Base-by-base conservation (phyloP, 2,888 invertebrate genomes). In the Heteromyza rotundicornis region DNA sequence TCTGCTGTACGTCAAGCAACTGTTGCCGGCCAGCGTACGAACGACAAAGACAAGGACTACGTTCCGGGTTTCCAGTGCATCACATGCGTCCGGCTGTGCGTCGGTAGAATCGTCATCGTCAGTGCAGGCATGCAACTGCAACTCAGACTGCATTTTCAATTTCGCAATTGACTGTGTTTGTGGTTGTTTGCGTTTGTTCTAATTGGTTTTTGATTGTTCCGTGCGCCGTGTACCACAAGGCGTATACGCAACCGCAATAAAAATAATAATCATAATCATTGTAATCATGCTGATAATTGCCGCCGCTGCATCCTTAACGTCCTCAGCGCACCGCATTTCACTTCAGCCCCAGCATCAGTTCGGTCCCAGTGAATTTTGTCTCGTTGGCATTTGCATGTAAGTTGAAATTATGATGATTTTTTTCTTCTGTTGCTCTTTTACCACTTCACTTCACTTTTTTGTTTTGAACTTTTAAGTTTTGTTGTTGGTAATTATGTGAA, bases 201-300 rank as follows among this genome's bases (percentile, higher is more conserved):
- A n/a, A 16, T 47, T 47, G 19, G n/a, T 47, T 47, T 47, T 47
- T 47, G 16, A 47, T 47, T 17, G n/a, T 47, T 47, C 32, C n/a
- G n/a, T n/a, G n/a, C n/a, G n/a, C n/a, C n/a, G n/a, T 32, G 32
- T 32, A 32, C 32, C 32, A 32, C 32, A 12, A 32, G 32, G 32
- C 32, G 32, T 32, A 32, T 32, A 32, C 32, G 32, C 32, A 32
- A 32, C 32, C 32, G 32, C 32, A 32, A 32, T 32, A 32, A 32
- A 5, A n/a, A n/a, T n/a, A 32, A 32, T 32, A 32, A 32, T 32
- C 32, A 32, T 32, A 32, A 32, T 32, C 32, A 32, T 32, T 32
- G 32, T 32, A 32, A 32, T 32, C 32, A 32, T 32, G 32, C 32
- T 32, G 32, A 32, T 32, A 32, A 32, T 32, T 32, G 32, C 32